A percentile compares a stretch with the other conserved stretches of the same genome.
phyloP scores from a whole-genome alignment of 2,888 invertebrate species.

The Scrobipalpa costella region DNA sequence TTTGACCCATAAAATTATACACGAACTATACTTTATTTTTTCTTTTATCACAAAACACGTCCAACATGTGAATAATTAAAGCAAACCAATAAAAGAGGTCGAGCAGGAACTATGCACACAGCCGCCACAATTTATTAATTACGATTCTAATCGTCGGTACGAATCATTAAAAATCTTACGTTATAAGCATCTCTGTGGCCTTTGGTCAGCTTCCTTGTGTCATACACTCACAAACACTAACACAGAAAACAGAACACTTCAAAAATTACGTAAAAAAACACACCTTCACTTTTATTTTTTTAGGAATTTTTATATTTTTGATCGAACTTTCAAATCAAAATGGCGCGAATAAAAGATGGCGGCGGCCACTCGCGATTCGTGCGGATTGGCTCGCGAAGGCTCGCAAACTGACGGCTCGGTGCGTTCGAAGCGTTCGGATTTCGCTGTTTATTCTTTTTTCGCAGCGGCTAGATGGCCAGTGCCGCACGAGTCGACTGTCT shows the following conservation, averaged over 20 bases:
- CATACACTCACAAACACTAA: slow-evolving; percentile 66
- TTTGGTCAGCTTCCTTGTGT: slow-evolving; percentile 61
- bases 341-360: slow-evolving; percentile 50
- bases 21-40: not conserved
- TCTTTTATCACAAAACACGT: not conserved
- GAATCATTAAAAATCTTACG: slow-evolving; percentile 62
- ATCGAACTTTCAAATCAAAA: slow-evolving; percentile 58
- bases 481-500: slow-evolving; percentile 34
- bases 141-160: slow-evolving; percentile 47
- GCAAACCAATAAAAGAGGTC: slow-evolving; percentile 3
- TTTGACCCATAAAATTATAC: not conserved
- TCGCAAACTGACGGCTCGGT: slow-evolving; percentile 51
- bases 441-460: slow-evolving; percentile 45
- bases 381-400: slow-evolving; percentile 57
- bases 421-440: slow-evolving; percentile 49
- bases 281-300: slow-evolving; percentile 47
- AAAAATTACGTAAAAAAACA: slow-evolving; percentile 42
- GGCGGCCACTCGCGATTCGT: slow-evolving; percentile 46
- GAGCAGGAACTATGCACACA: slow-evolving; percentile 21
- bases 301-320: slow-evolving; percentile 39
- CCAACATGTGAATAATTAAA: not conserved
- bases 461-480: slow-evolving; percentile 46
- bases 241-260: slow-evolving; percentile 53
- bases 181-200: slow-evolving; percentile 70
- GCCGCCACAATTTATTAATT: slow-evolving; percentile 45